Percentiles rank a stretch among this genome's conserved stretches.
Conservation (phyloP, 2,888 invertebrate genomes). For the Perithous albicinctus region DNA sequence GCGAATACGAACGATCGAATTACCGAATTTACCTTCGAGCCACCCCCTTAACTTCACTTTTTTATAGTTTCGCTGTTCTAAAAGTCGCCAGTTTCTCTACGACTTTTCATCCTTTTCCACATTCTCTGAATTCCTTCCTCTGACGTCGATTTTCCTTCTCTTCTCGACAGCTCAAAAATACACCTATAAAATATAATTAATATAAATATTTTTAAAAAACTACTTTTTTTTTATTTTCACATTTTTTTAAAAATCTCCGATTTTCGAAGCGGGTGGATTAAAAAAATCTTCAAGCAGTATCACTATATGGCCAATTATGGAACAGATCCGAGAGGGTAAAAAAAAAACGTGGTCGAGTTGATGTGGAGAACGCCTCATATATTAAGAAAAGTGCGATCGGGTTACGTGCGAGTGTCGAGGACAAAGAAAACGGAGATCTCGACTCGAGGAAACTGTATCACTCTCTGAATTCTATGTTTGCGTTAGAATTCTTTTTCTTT, state of each 20-base stretch:
- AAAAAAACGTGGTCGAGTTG: too few relatives aligned
- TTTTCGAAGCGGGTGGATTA: too few relatives aligned
- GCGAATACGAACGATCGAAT: constrained; percentile 82
- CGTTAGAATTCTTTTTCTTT: neutral
- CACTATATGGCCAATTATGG: too few relatives aligned
- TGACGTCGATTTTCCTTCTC: neutral
- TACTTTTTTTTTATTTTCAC: too few relatives aligned
- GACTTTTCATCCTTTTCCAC: neutral
- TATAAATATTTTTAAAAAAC: too few relatives aligned
- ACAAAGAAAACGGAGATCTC: constrained; percentile 1
- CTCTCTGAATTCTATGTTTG: neutral
- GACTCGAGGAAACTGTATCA: neutral
- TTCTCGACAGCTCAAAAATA: neutral
- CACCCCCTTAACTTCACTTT: constrained; percentile 28
- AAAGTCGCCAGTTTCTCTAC: constrained; percentile 4
- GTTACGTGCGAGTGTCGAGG: constrained; percentile 4
- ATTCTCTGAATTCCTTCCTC: neutral
- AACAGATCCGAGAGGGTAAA: too few relatives aligned
- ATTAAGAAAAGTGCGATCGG: constrained; percentile 2
- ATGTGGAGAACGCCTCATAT: too few relatives aligned
- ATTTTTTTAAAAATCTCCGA: neutral
- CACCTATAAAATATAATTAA: too few relatives aligned
- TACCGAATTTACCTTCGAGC: constrained; percentile 70
- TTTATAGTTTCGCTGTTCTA: neutral
- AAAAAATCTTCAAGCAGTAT: too few relatives aligned